Conservation (phyloP, 2,797 vertebrate genomes). For the Sebastes goodei region DNA sequence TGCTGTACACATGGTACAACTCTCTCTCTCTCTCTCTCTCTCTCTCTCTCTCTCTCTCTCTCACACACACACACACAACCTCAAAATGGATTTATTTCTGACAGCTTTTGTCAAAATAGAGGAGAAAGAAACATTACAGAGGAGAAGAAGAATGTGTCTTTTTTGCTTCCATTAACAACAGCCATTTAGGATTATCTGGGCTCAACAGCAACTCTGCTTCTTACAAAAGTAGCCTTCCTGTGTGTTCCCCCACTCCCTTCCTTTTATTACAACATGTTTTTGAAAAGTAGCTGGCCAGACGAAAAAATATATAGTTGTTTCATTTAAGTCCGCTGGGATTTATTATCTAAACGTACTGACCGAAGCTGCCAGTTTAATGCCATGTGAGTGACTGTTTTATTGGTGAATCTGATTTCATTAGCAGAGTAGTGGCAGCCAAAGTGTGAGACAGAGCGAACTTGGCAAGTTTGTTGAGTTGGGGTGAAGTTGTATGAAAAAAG, state of each 20-base stretch:
- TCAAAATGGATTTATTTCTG: constrained; percentile 17
- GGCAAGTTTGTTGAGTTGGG: constrained; percentile 65
- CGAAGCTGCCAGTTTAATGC: constrained; percentile 69
- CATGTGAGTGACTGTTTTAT: constrained; percentile 83
- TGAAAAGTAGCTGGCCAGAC: constrained; percentile 1
- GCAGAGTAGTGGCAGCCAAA: constrained; percentile 81
- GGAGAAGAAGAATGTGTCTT: constrained; percentile 8
- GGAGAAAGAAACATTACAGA: background rate
- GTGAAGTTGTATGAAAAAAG: constrained; percentile 32
- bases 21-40: background rate
- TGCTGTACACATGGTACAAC: background rate
- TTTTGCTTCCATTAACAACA: constrained; percentile 19
- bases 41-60: background rate
- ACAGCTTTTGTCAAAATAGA: constrained; percentile 36
- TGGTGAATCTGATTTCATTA: constrained; percentile 90
- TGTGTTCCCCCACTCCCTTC: background rate
- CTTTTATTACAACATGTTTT: background rate
- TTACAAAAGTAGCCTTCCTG: background rate
- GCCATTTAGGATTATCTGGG: constrained; percentile 33
- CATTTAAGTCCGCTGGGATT: constrained; percentile 42
- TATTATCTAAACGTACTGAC: constrained; percentile 67
- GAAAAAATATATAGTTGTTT: background rate
- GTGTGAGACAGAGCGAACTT: constrained; percentile 39
- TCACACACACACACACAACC: background rate
- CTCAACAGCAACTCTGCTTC: background rate